Evolutionary conservation across 2,888 invertebrate species (phyloP).

Genomic region (Lasioglossum calceatum): DNA sequence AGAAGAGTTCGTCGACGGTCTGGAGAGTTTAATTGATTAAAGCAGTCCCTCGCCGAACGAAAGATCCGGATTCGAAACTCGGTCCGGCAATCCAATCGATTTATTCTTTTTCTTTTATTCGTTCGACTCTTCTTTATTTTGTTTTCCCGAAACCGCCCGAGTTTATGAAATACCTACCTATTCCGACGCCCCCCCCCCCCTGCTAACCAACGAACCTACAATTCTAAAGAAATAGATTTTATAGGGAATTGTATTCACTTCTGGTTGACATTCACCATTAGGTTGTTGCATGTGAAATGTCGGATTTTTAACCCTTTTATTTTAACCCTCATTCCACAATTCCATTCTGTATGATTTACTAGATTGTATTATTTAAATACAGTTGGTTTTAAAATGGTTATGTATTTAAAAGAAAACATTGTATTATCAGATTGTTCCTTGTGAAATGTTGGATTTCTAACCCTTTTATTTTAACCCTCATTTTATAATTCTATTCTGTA

Average conservation of each 20-base stretch:
- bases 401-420: no score
- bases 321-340: no score
- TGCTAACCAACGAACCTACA: not conserved
- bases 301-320: no score
- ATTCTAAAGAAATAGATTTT: not conserved
- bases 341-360: no score
- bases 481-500: no score
- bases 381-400: no score
- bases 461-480: no score
- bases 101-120: not conserved
- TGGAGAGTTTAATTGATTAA: conserved; percentile 16
- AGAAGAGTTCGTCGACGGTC: conserved; percentile 18
- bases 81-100: conserved; percentile 2
- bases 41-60: conserved; percentile 5
- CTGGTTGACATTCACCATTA: not conserved
- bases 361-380: no score
- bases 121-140: not conserved
- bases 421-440: no score
- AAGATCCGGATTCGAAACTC: conserved; percentile 8
- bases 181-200: not conserved
- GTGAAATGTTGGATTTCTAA: no score
- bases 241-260: not conserved
- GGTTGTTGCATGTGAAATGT: no score
- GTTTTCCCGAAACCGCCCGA: not conserved
- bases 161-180: not conserved